Conservation (phyloP, 2,888 invertebrate species). For the Heliconius cydno region DNA sequence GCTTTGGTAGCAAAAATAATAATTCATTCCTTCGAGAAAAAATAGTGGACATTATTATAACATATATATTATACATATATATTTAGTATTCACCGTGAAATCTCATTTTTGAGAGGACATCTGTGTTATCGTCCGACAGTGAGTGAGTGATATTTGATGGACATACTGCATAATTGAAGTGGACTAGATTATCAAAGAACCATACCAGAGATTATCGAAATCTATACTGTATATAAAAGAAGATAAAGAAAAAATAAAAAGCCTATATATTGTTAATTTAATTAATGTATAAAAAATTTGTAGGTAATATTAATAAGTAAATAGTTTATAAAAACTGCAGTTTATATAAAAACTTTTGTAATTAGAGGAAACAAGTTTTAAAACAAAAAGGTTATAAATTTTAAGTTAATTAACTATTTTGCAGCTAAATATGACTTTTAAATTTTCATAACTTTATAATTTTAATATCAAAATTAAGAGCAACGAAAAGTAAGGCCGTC, state of each 20-base stretch:
- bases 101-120: constrained; percentile 1
- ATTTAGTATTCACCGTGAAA: background rate
- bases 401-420: background rate
- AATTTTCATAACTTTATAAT: background rate
- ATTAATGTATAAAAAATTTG: background rate
- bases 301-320: background rate
- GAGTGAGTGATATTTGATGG: constrained; percentile 1
- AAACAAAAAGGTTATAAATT: background rate
- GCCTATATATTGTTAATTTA: background rate
- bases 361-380: background rate
- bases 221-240: too few relatives aligned
- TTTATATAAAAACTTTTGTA: too few relatives aligned
- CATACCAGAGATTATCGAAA: too few relatives aligned
- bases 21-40: too few relatives aligned
- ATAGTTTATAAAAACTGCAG: background rate
- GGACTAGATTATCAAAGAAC: background rate
- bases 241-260: background rate
- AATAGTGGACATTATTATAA: background rate
- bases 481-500: too few relatives aligned
- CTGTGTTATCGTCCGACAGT: constrained; percentile 5
- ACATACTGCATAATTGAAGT: background rate
- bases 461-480: background rate
- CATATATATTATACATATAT: background rate
- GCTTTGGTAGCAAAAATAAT: too few relatives aligned
- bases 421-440: background rate